A percentile compares a stretch with the other conserved stretches of the same genome.
phyloP scores from a whole-genome alignment of 2,888 invertebrate genomes.

The Prosapia bicincta region DNA sequence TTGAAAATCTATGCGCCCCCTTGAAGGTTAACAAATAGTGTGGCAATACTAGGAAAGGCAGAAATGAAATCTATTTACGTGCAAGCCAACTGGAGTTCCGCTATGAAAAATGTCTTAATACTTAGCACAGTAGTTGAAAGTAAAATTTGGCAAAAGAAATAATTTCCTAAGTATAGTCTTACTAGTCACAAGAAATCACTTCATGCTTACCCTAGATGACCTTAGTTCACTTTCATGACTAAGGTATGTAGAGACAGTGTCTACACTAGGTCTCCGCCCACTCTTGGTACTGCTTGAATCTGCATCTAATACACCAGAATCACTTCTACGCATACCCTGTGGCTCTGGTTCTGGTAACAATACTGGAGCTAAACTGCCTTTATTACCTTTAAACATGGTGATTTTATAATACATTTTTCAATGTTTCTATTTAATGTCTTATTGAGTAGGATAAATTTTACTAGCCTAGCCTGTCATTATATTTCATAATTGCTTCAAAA shows the following conservation, averaged over 20 bases:
- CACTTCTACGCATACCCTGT: neutral
- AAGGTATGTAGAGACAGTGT: conserved; percentile 85
- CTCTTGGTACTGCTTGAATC: conserved; percentile 73
- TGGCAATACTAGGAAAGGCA: too few relatives aligned
- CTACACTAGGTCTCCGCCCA: conserved; percentile 76
- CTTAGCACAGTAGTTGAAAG: too few relatives aligned
- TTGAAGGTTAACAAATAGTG: too few relatives aligned
- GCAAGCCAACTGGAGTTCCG: too few relatives aligned
- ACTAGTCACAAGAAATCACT: too few relatives aligned
- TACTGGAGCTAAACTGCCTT: neutral
- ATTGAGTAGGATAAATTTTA: neutral
- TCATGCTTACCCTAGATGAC: conserved; percentile 38
- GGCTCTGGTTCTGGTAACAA: neutral
- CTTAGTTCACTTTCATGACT: conserved; percentile 71
- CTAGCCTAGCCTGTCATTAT: neutral
- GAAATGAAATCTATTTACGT: too few relatives aligned
- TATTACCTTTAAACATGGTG: conserved; percentile 6
- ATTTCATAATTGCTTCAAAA: conserved; percentile 20
- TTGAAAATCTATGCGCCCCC: too few relatives aligned
- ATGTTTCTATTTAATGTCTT: too few relatives aligned
- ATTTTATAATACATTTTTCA: too few relatives aligned
- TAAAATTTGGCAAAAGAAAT: too few relatives aligned
- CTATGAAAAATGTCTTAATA: too few relatives aligned
- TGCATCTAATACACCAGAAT: conserved; percentile 42
- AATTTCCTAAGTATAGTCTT: too few relatives aligned